Conservation (phyloP, 1,140 invertebrate genomes). For the Heliothis virescens region DNA sequence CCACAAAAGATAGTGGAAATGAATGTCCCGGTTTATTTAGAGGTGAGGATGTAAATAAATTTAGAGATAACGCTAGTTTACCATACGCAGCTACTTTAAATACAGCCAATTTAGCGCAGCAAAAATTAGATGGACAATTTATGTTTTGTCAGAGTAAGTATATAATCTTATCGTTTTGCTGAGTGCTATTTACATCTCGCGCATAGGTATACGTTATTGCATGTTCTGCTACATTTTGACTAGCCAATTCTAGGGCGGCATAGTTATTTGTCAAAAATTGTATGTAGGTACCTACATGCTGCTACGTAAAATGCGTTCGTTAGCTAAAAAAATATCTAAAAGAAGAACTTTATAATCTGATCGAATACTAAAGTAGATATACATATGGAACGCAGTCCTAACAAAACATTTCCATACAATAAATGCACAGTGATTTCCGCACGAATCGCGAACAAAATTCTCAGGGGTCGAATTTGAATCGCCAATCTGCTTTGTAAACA, state of each 20-base stretch:
- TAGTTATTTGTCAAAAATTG: too few relatives aligned
- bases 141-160: too few relatives aligned
- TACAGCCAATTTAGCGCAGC: background rate
- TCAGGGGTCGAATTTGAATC: constrained; percentile 3
- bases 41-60: background rate
- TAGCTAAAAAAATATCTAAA: too few relatives aligned
- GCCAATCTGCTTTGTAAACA: constrained; percentile 16
- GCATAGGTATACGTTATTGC: too few relatives aligned
- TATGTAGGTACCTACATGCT: too few relatives aligned
- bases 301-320: too few relatives aligned
- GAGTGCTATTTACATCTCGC: too few relatives aligned
- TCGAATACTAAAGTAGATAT: background rate
- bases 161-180: too few relatives aligned
- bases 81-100: background rate
- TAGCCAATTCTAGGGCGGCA: too few relatives aligned
- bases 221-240: too few relatives aligned
- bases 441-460: background rate
- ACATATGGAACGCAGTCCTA: background rate
- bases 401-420: constrained; percentile 10
- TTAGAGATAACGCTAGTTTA: background rate
- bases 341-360: background rate
- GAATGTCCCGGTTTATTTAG: background rate
- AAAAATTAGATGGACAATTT: too few relatives aligned
- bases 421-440: background rate
- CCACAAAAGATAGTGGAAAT: constrained; percentile 4